Evolutionary conservation across 2,113 vertebrate species (phyloP), one percentile per base, ranked within the genome.

Genomic region (Trachemys scripta): DNA sequence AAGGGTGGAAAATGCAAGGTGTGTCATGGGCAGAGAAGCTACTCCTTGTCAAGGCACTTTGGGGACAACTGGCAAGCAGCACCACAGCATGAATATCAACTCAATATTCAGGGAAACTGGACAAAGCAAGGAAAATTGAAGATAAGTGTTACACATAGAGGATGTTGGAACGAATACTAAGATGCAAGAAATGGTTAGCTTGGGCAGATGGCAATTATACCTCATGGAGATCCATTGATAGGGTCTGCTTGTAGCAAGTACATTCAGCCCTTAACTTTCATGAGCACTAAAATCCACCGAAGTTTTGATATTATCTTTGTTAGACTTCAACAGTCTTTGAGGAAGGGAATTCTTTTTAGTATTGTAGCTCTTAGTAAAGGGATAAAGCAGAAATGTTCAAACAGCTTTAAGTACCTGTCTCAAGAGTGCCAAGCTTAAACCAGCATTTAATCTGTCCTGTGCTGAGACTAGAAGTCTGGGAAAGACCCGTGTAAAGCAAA

Each of bases 351-450:
- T 92, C 89, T 94, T 96, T 97, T 92, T 81, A 91, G 53, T 51
- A 6, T 13, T 75, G 50, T 87, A 97, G 54, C 79, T 94, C 81
- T 94, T 93, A 94, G 85, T 83, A 95, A 94, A 96, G 10, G 57
- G 93, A 97, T 95, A 96, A 97, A 94, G 38, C 57, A 92, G 85
- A 93, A 95, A 93, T 92, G 79, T 93, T 97, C 93, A 91, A 96
- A 93, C 84, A 92, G 16, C 47, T 95, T 94, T 92, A 96, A 95
- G 81, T 96, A 90, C 54, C 29, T 75, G 4, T 90, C 97, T 96
- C 94, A 69, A 92, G 92, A 93, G 92, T 29, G 42, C 29, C 0
- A 0, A 93, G 27, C 47, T 92, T 94, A 97, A 97, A 84, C 65
- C 57, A 79, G 79, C 87, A 92, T 97, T 96, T 96, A 96, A 97